A percentile compares a stretch with the other conserved stretches of the same genome.
Conservation (phyloP, 2,113 vertebrate species). For the Tetrao urogallus region DNA sequence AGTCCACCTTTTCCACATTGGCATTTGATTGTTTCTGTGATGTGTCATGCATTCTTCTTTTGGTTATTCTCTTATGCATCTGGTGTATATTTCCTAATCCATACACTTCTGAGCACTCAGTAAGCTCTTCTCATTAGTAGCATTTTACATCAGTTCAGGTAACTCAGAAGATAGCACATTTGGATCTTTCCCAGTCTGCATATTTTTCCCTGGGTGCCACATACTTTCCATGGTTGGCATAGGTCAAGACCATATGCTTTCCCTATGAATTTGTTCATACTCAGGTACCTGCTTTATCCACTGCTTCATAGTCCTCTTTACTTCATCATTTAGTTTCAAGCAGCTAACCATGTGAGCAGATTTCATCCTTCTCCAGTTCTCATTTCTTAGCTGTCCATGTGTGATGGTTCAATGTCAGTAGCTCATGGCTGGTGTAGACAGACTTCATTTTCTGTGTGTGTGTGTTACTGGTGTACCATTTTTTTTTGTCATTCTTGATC, state of each 20-base stretch:
- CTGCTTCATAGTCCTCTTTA: not conserved
- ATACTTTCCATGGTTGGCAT: not conserved
- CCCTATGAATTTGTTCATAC: not conserved
- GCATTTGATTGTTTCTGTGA: not conserved
- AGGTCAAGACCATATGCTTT: not conserved
- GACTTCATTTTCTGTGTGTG: not conserved
- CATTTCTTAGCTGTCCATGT: not conserved
- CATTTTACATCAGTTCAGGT: accelerated
- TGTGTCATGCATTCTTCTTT: not conserved
- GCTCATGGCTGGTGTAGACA: not conserved
- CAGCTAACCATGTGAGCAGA: not conserved
- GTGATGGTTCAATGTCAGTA: not conserved
- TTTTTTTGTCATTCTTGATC: not conserved
- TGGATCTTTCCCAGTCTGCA: not conserved
- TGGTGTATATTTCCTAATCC: not conserved
- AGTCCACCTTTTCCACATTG: not conserved
- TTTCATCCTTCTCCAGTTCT: not conserved
- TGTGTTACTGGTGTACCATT: not conserved
- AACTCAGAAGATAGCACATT: accelerated
- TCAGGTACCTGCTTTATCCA: not conserved
- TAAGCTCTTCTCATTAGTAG: not conserved
- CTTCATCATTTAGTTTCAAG: not conserved
- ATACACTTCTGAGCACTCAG: not conserved
- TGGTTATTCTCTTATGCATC: not conserved
- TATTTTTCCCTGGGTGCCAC: not conserved